Evolutionary conservation across 2,888 invertebrate species (phyloP).

Genomic region (Scaeva pyrastri): DNA sequence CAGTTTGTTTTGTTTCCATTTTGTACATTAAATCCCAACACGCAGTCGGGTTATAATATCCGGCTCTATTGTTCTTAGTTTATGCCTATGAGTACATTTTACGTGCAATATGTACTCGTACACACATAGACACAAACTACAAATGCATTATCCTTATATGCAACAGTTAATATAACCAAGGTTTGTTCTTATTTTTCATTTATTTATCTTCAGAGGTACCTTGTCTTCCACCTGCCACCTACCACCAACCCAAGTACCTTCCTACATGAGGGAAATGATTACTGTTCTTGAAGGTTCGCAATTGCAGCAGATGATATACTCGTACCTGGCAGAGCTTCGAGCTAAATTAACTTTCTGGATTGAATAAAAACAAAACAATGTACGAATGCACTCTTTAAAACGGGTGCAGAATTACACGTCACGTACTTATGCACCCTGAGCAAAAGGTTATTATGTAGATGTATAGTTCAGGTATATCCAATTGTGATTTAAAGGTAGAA

Average conservation of each 20-base stretch:
- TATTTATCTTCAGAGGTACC: neutral
- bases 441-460: neutral
- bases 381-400: neutral
- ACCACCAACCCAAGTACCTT: too few relatives aligned
- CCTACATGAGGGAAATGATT: conserved; percentile 1
- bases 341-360: conserved; percentile 29
- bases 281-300: conserved; percentile 21
- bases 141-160: neutral
- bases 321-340: neutral
- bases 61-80: neutral
- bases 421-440: neutral
- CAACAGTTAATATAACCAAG: conserved; percentile 10
- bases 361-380: conserved; percentile 27
- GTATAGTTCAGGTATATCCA: neutral
- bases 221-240: too few relatives aligned
- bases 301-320: neutral
- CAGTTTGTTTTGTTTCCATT: conserved; percentile 18
- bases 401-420: neutral
- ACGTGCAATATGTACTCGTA: too few relatives aligned
- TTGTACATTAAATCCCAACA: conserved; percentile 19
- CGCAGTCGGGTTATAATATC: conserved; percentile 1
- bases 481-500: neutral
- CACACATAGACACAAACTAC: too few relatives aligned
- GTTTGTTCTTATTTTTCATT: neutral
- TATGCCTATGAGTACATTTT: neutral